phyloP scores from a whole-genome alignment of 2,888 invertebrate species.

The Zaprionus obscuricornis region DNA sequence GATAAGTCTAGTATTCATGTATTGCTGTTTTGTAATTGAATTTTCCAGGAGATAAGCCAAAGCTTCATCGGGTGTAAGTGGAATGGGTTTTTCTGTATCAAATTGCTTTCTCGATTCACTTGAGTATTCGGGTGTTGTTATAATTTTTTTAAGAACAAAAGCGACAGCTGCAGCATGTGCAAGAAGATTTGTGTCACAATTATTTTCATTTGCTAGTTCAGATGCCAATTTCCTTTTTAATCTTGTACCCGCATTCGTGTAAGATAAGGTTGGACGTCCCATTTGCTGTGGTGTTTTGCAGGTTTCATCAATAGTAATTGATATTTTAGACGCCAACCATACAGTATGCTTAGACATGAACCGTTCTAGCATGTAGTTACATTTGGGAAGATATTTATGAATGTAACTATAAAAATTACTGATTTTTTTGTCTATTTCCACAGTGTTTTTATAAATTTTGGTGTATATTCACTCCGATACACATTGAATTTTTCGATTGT shows the following conservation, averaged over 20 bases:
- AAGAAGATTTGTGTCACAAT: conserved; percentile 4
- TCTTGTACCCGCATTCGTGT: conserved; percentile 13
- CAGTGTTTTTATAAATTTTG: neutral
- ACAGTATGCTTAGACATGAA: conserved; percentile 14
- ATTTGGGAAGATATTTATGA: neutral
- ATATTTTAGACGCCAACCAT: conserved; percentile 15
- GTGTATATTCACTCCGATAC: neutral
- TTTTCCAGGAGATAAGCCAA: conserved; percentile 6
- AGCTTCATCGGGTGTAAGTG: conserved; percentile 1
- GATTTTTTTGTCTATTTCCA: neutral
- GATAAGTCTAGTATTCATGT: conserved; percentile 5
- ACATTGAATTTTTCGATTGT: neutral
- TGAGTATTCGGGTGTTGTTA: neutral
- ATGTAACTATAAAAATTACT: conserved; percentile 1
- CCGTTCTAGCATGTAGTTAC: neutral
- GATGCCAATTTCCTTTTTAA: conserved; percentile 20
- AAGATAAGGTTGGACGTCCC: conserved; percentile 23
- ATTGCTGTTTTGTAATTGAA: conserved; percentile 17
- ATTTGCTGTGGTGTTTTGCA: conserved; percentile 23
- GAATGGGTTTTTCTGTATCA: neutral
- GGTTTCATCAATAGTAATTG: conserved; percentile 13
- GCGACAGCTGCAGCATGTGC: conserved; percentile 8
- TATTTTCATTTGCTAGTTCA: conserved; percentile 9
- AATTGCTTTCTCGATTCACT: neutral
- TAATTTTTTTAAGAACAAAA: neutral